Conservation (phyloP, 2,113 vertebrate genomes). For the Anthoscopus minutus region DNA sequence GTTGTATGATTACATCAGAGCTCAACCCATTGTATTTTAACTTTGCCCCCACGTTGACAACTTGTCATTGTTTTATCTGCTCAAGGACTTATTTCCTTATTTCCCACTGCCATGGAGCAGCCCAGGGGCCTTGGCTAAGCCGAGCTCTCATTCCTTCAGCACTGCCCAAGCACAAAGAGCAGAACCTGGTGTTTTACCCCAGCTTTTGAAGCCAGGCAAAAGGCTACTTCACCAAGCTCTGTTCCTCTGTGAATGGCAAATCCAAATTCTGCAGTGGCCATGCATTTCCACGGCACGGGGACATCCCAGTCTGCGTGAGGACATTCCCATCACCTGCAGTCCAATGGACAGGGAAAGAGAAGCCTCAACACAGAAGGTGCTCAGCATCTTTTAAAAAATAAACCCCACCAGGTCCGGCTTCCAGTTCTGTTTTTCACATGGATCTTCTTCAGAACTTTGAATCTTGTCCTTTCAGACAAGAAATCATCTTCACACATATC, state of each 20-base stretch:
- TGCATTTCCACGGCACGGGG: fast-evolving
- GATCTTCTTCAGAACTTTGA: background rate
- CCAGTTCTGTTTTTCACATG: background rate
- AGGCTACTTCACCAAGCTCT: background rate
- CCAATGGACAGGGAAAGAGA: background rate
- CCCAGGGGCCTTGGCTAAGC: fast-evolving
- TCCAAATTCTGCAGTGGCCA: background rate
- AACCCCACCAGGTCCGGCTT: background rate
- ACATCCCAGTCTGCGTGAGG: background rate
- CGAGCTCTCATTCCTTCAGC: background rate
- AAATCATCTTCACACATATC: background rate
- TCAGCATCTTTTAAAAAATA: background rate
- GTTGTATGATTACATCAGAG: background rate
- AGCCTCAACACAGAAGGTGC: background rate
- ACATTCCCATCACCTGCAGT: fast-evolving
- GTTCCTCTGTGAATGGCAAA: background rate
- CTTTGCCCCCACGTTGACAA: background rate
- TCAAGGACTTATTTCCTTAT: background rate
- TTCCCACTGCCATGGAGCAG: background rate
- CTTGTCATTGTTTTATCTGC: background rate
- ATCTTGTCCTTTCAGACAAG: background rate
- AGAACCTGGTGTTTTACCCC: background rate
- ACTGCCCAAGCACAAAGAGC: background rate
- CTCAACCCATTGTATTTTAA: fast-evolving
- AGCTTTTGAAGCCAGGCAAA: background rate